phyloP scores from a whole-genome alignment of 2,888 invertebrate genomes.

The Lepidonotus clava region DNA sequence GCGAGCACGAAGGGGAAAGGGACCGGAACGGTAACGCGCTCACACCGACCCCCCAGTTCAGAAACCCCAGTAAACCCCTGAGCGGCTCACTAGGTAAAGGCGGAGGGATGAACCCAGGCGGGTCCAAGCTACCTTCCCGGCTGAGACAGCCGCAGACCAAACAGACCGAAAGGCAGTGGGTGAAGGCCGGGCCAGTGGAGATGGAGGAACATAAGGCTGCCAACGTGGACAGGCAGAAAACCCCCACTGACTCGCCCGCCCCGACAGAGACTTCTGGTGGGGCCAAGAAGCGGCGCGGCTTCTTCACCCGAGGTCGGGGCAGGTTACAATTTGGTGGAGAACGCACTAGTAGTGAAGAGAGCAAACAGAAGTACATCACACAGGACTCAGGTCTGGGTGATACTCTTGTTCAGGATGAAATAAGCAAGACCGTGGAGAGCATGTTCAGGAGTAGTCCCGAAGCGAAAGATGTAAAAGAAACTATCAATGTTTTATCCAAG shows the following conservation, averaged over 20 bases:
- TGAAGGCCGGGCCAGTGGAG: constrained; percentile 50
- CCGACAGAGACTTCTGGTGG: neutral
- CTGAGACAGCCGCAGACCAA: neutral
- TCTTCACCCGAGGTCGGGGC: constrained; percentile 1
- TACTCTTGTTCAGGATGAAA: constrained; percentile 27
- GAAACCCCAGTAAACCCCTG: neutral
- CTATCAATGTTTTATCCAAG: constrained; percentile 22
- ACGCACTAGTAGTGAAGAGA: neutral
- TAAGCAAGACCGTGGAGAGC: neutral
- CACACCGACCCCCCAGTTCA: neutral
- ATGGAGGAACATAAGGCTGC: constrained; percentile 31
- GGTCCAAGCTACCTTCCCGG: neutral
- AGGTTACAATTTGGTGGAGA: neutral
- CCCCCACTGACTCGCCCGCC: neutral
- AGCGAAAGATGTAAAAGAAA: constrained; percentile 17
- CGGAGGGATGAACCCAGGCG: neutral
- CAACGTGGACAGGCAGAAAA: neutral
- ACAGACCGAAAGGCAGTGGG: constrained; percentile 32
- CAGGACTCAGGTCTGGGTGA: constrained; percentile 3
- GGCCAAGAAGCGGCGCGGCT: neutral
- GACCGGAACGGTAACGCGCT: constrained; percentile 23
- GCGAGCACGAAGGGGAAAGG: neutral
- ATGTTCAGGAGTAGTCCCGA: neutral
- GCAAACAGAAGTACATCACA: neutral
- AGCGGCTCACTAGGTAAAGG: neutral